phyloP scores from a whole-genome alignment of 2,888 invertebrate genomes.

The Hemithea aestivaria region DNA sequence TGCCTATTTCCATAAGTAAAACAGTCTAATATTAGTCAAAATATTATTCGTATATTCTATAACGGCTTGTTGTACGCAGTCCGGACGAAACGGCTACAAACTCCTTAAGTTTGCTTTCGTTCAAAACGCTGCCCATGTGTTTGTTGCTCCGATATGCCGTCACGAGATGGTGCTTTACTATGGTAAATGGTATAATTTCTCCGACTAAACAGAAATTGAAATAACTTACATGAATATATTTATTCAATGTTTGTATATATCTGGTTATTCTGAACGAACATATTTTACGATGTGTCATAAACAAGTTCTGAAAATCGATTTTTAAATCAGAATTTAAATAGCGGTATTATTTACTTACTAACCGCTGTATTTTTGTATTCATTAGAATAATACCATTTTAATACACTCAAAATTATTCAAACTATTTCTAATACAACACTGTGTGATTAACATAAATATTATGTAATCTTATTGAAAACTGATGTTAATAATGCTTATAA shows the following conservation, averaged over 20 bases:
- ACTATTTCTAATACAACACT: not conserved
- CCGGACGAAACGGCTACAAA: conserved; percentile 2
- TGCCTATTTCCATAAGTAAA: too few relatives aligned
- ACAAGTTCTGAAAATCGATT: too few relatives aligned
- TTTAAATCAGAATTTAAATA: too few relatives aligned
- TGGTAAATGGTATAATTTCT: too few relatives aligned
- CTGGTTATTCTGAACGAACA: conserved; percentile 9
- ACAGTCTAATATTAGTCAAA: too few relatives aligned
- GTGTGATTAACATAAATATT: conserved; percentile 5
- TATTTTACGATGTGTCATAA: too few relatives aligned
- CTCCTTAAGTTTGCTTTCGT: conserved; percentile 5
- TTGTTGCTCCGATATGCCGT: not conserved
- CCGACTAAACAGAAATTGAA: not conserved
- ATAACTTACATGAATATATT: not conserved
- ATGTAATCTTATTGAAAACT: conserved; percentile 5
- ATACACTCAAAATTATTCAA: conserved; percentile 6
- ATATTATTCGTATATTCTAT: not conserved
- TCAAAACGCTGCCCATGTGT: conserved; percentile 5
- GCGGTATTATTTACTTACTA: too few relatives aligned
- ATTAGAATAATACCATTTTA: conserved; percentile 6
- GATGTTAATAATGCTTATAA: conserved; percentile 5
- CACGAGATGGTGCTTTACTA: too few relatives aligned
- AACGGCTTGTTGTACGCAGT: conserved; percentile 1
- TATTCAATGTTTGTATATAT: conserved; percentile 11
- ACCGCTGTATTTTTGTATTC: conserved; percentile 8